Evolutionary conservation across 1,140 invertebrate species (phyloP), one percentile per base, ranked within the genome.

Genomic region (Stegodyphus dumicola): DNA sequence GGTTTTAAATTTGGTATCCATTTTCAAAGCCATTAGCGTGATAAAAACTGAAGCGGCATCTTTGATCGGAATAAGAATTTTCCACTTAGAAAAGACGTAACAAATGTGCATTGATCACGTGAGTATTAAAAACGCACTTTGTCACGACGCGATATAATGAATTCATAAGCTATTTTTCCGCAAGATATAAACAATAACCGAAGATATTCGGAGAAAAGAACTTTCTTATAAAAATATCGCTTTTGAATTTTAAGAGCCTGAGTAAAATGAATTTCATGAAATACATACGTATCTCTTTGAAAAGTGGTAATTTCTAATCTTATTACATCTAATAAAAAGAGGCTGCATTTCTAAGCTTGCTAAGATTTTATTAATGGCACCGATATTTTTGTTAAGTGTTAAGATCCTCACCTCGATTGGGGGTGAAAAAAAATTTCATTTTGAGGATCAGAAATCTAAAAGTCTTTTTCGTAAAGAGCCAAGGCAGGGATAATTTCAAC

Each of bases 371-470:
- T 75, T 83, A 83, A 83, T 53, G 64, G 70, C 11, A 17, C 53
- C 13, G 49, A 77, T 83, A 83, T 83, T 83, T 83, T 83, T 83
- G 66, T 83, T 73, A 75, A 83, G 60, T 81, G 69, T 53, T 49
- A 52, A 81, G 73, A 64, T 67, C 56, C 15, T 60, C 9, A 9
- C 15, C 15, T 60, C 56, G 15, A 11, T 60, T 60, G 56, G 9
- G 9, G 33, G 33, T 3, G 33, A 33, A 33, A 33, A n/a, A 33
- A 33, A 33, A 33, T 33, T 33, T 33, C 33, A 33, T 33, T 33
- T 33, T 33, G 33, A 33, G 33, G 33, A 33, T 33, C 33, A 33
- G 33, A 3, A 33, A 33, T 33, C 1, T 33, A 33, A 33, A 33
- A 33, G 33, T 33, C 33, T 33, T 33, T 33, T 33, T 33, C 33